Base-by-base conservation (phyloP, 2,797 vertebrate species). In the Apogon talboti region DNA sequence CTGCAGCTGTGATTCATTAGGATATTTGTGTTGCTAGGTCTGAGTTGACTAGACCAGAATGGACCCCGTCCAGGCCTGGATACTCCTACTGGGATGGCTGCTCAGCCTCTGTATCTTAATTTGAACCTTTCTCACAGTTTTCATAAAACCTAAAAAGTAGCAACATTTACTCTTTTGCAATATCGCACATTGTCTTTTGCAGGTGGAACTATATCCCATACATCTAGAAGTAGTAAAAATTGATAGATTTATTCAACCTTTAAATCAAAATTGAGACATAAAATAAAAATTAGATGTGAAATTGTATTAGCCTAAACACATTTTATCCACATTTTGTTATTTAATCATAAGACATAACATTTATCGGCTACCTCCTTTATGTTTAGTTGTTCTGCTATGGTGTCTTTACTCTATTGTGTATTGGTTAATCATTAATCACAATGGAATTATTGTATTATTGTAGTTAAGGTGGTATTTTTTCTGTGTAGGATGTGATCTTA, bases 1-100 rank as follows among this genome's bases (percentile, higher is more conserved):
- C n/a, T 18, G 57, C 83, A 89, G 81, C 76, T 90, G 82, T 71
- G 58, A 81, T 81, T 85, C 73, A 88, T 89, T 83, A 85, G 66
- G 79, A 62, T 83, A 85, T 89, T 88, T 83, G 77, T 81, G 73
- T 85, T 90, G 82, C 76, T 79, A 60, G 65, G 57, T 82, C 76
- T 84, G 76, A 83, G 76, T 64, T 67, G 72, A 80, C 79, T 84
- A 73, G 74, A 72, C 70, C 71, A 55, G 71, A 49, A 49, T 74
- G 70, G 71, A 77, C 37, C 61, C 37, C 2, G 66, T 50, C 71
- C 75, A 69, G 66, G 57, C 66, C 57, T 49, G 62, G 73, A 80
- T 60, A 43, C 60, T 64, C 75, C 80, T 65, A 54, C 70, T 45
- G 42, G 59, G 63, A 67, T 57, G 43, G 52, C 52, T 38, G 45